phyloP scores from a whole-genome alignment of 2,797 vertebrate species.

The Zalophus californianus region DNA sequence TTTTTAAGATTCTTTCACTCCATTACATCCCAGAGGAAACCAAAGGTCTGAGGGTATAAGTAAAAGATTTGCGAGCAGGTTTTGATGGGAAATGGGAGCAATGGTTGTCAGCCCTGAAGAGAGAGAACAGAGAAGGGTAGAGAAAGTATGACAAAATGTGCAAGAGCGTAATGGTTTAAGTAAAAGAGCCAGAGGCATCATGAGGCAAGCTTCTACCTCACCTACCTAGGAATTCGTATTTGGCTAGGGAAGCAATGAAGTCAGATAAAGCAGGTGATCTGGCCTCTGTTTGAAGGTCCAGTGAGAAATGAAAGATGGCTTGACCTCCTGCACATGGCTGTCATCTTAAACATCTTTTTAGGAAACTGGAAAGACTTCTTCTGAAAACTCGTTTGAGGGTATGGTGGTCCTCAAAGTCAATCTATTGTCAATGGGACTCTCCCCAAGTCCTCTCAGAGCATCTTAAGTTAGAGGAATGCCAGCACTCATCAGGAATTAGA shows the following conservation, averaged over 20 bases:
- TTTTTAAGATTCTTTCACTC: not conserved
- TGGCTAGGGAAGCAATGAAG: not conserved
- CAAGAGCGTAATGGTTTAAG: not conserved
- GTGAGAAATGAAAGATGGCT: not conserved
- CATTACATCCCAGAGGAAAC: not conserved
- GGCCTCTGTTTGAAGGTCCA: not conserved
- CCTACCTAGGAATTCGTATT: not conserved
- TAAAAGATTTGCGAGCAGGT: not conserved
- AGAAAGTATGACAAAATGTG: not conserved
- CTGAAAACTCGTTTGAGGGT: not conserved
- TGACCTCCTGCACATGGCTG: not conserved
- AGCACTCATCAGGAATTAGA: not conserved
- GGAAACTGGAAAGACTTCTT: not conserved
- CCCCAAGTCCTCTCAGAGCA: not conserved
- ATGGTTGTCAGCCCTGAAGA: not conserved
- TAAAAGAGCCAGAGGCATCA: not conserved
- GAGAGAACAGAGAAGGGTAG: not conserved
- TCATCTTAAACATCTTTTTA: not conserved
- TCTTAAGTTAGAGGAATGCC: not conserved
- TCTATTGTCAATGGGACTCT: not conserved
- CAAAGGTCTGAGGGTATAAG: not conserved
- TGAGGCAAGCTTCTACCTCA: not conserved
- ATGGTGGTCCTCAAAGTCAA: not conserved
- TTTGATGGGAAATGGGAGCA: not conserved
- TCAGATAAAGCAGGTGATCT: not conserved